Percentiles rank a stretch among this genome's conserved stretches.
Evolutionary conservation across 2,888 invertebrate genomes (phyloP).

Genomic region (Calliphora vomitoria): DNA sequence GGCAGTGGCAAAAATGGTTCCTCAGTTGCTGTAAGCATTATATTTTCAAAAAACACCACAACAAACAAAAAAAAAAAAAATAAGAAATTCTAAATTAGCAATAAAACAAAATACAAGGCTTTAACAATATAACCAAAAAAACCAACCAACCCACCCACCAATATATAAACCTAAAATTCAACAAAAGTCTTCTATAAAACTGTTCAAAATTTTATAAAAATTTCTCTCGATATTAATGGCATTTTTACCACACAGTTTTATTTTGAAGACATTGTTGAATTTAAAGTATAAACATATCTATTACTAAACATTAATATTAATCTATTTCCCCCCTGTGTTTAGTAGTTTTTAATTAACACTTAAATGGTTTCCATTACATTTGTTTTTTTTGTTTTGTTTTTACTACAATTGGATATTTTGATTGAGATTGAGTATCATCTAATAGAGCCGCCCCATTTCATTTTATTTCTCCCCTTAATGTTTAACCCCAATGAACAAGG

Average conservation of each 20-base stretch:
- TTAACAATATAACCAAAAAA: conserved; percentile 5
- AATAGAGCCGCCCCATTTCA: conserved; percentile 14
- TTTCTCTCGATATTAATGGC: too few relatives aligned
- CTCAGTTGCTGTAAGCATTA: conserved; percentile 91
- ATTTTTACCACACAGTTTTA: conserved; percentile 26
- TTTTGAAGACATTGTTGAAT: background rate
- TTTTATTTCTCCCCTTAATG: background rate
- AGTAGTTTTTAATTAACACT: conserved; percentile 11
- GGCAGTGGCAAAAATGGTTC: conserved; percentile 98
- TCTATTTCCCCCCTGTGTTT: background rate
- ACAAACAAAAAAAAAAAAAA: background rate
- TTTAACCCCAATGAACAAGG: conserved; percentile 3
- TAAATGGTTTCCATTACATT: conserved; percentile 22
- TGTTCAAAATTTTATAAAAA: background rate
- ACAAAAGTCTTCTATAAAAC: conserved; percentile 5
- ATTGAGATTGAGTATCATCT: conserved; percentile 8
- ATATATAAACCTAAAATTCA: conserved; percentile 10
- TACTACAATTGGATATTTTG: conserved; percentile 41
- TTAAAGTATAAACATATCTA: too few relatives aligned
- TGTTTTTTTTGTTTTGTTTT: conserved; percentile 34
- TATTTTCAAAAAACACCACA: conserved; percentile 47
- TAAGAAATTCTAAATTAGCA: conserved; percentile 39
- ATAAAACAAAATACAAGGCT: conserved; percentile 15
- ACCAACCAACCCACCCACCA: background rate
- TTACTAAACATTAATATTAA: conserved; percentile 29